phyloP scores from a whole-genome alignment of 2,888 invertebrate species.

The Aspidapion aeneum region DNA sequence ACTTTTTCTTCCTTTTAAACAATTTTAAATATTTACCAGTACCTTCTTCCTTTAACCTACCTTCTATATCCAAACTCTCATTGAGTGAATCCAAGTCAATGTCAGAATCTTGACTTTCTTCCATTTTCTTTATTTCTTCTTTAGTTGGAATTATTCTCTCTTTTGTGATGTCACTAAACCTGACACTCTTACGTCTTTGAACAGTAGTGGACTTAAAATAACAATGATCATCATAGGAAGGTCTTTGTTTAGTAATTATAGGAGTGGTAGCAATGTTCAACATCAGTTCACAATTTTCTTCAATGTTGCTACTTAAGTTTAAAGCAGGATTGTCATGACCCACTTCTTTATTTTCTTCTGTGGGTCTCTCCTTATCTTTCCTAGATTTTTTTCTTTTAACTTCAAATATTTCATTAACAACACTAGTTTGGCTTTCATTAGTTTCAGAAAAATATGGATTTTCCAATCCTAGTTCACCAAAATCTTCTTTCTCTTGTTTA shows the following conservation, averaged over 20 bases:
- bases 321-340: slow-evolving; percentile 31
- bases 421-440: slow-evolving; percentile 9
- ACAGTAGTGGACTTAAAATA: slow-evolving; percentile 11
- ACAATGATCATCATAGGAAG: background rate
- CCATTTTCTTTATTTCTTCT: slow-evolving; percentile 29
- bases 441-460: slow-evolving; percentile 29
- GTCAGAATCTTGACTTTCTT: slow-evolving; percentile 23
- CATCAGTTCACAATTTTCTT: slow-evolving; percentile 32
- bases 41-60: slow-evolving; percentile 20
- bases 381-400: slow-evolving; percentile 23
- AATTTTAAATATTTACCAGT: slow-evolving; percentile 10
- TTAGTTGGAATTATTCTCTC: slow-evolving; percentile 39
- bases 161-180: slow-evolving; percentile 38
- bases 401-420: slow-evolving; percentile 22
- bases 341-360: slow-evolving; percentile 14
- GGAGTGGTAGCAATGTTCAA: slow-evolving; percentile 35
- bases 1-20: slow-evolving; percentile 20
- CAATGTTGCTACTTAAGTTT: slow-evolving; percentile 24
- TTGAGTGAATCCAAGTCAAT: slow-evolving; percentile 24
- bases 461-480: slow-evolving; percentile 23
- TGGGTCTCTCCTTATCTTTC: slow-evolving; percentile 26
- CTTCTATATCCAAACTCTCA: slow-evolving; percentile 18
- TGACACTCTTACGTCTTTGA: slow-evolving; percentile 31
- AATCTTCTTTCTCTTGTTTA: slow-evolving; percentile 17
- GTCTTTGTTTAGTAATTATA: slow-evolving; percentile 3